phyloP scores from a whole-genome alignment of 1,140 invertebrate genomes.

The Cephus cinctus region DNA sequence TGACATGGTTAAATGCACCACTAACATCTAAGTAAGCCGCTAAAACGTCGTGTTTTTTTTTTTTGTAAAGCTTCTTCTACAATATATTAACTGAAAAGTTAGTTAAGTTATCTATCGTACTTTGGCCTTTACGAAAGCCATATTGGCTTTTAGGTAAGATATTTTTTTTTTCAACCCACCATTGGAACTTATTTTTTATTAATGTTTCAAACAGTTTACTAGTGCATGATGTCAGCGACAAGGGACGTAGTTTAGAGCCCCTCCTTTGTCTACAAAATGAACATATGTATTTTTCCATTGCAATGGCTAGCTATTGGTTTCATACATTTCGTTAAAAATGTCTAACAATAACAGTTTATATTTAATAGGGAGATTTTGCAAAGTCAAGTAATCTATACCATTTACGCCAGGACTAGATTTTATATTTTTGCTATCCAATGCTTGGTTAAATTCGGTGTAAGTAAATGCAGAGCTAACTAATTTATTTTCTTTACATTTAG shows the following conservation, averaged over 20 bases:
- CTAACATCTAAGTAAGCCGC: too few species aligned
- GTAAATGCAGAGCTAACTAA: too few species aligned
- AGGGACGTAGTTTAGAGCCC: not conserved
- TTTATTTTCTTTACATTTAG: too few species aligned
- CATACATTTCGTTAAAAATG: slow-evolving; percentile 9
- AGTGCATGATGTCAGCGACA: slow-evolving; percentile 1
- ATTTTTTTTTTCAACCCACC: not conserved
- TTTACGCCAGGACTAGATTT: not conserved
- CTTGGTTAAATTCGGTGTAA: not conserved
- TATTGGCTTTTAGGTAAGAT: not conserved
- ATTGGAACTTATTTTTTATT: not conserved
- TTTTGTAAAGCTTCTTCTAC: too few species aligned
- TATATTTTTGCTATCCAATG: not conserved
- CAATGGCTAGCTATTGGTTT: not conserved
- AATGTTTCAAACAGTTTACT: not conserved
- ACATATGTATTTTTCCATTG: not conserved
- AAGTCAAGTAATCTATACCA: not conserved
- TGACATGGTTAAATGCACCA: too few species aligned
- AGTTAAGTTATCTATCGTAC: too few species aligned
- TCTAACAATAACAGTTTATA: not conserved
- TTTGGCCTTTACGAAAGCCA: too few species aligned
- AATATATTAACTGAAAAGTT: too few species aligned
- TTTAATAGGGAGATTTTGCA: not conserved
- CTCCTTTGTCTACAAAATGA: not conserved
- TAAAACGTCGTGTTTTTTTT: too few species aligned